Base-by-base conservation (phyloP, 2,888 invertebrate genomes). In the Anoplius nigerrimus region DNA sequence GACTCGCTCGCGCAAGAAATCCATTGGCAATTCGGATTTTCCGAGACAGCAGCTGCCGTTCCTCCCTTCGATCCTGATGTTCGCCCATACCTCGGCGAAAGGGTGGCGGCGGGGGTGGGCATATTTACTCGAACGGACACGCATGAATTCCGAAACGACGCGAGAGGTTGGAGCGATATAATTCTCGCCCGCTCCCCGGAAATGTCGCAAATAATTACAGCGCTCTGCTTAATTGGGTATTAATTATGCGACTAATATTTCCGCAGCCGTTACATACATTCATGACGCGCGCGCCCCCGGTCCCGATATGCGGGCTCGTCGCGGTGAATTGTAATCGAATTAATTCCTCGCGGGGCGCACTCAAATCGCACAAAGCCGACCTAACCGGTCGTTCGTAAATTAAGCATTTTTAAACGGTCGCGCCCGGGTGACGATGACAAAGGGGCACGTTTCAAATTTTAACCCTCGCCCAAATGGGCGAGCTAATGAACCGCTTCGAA, bases 171-270 rank as follows among this genome's bases (percentile, higher is more conserved):
- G n/a, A 48, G 48, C n/a, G 48, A 34, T 48, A 16, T 18, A 48
- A 48, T 48, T 48, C n/a, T 18, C 48, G 48, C 48, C 4, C 48
- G 18, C 8, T 48, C 48, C 6, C 18, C n/a, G 48, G 16, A 48
- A 48, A 48, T 48, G 48, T 48, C n/a, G 48, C 48, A 48, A 48
- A 48, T 48, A 48, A 48, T 48, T 18, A 16, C 16, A 48, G 11
- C 48, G 48, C 4, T 16, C n/a, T 16, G 18, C 18, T 18, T 48
- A 48, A 48, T 18, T 18, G 48, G 18, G 18, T 48, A 48, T 18
- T 48, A 48, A 48, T 48, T 48, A 48, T 18, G 18, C 16, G 18
- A 48, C 18, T 48, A 48, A 48, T 48, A 18, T 48, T 48, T 18
- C 48, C 34, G 34, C 34, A 34, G 34, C 11, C 34, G 4, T 34